Conservation (phyloP, 1,140 invertebrate genomes). For the Macrosteles quadrilineatus region DNA sequence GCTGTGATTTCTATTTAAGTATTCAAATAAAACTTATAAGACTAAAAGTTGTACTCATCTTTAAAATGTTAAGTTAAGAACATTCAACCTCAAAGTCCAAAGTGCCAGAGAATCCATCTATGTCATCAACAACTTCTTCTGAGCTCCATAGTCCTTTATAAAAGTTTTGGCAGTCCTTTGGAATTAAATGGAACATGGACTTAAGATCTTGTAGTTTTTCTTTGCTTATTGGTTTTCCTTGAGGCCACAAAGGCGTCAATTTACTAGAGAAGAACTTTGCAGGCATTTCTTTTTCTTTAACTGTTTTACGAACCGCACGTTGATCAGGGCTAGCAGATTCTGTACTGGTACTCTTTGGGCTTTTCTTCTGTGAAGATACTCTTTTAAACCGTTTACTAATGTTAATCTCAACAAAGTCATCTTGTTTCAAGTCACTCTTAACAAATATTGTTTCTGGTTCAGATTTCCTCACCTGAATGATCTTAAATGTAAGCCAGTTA, state of each 20-base stretch:
- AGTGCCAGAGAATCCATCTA: slow-evolving; percentile 29
- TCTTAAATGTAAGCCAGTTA: slow-evolving; percentile 18
- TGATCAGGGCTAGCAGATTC: background rate
- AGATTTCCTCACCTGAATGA: slow-evolving; percentile 15
- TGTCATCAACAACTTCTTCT: slow-evolving; percentile 26
- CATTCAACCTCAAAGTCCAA: slow-evolving; percentile 9
- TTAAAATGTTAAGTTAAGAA: too few relatives aligned
- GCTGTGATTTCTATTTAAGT: too few relatives aligned
- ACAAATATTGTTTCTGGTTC: slow-evolving; percentile 29
- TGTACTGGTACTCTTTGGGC: background rate
- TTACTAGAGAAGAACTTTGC: too few relatives aligned
- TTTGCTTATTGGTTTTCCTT: slow-evolving; percentile 29
- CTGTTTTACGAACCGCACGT: background rate
- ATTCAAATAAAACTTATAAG: too few relatives aligned
- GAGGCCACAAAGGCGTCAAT: slow-evolving; percentile 28
- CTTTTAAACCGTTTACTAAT: slow-evolving; percentile 27
- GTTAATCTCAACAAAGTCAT: slow-evolving; percentile 30
- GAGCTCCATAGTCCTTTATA: slow-evolving; percentile 27
- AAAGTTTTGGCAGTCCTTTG: slow-evolving; percentile 31
- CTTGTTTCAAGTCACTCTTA: slow-evolving; percentile 20
- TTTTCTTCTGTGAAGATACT: background rate
- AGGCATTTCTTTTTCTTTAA: slow-evolving; percentile 1
- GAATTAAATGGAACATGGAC: slow-evolving; percentile 31
- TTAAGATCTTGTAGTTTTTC: slow-evolving; percentile 32
- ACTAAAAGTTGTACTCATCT: too few relatives aligned